Conservation (phyloP, 2,888 invertebrate species). For the Monoplex corrugatus region DNA sequence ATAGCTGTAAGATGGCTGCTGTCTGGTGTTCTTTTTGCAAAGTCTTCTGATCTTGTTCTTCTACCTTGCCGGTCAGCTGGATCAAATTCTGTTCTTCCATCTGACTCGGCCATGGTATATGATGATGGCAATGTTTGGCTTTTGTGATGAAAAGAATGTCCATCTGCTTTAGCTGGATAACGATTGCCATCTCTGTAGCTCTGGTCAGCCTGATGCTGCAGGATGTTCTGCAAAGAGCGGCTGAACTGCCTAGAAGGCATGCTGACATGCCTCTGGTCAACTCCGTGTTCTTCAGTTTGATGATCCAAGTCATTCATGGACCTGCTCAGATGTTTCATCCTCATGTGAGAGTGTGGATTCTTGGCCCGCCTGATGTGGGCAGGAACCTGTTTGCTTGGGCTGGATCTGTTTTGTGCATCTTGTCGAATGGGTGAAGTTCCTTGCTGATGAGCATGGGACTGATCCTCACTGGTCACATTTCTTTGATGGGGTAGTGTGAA, state of each 20-base stretch:
- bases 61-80: neutral
- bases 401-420: neutral
- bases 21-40: neutral
- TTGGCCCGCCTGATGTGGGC: neutral
- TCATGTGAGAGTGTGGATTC: neutral
- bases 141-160: neutral
- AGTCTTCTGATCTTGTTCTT: neutral
- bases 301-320: conserved; percentile 28
- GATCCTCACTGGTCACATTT: neutral
- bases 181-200: neutral
- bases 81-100: neutral
- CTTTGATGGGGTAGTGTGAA: neutral
- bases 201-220: neutral
- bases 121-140: neutral
- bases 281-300: neutral
- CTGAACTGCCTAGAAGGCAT: neutral
- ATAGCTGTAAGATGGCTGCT: neutral
- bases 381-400: conserved; percentile 7
- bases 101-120: neutral
- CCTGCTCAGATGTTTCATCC: conserved; percentile 37
- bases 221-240: conserved; percentile 26
- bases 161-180: neutral
- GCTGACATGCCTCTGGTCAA: neutral
- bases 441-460: neutral
- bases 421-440: neutral